Evolutionary conservation across 2,888 invertebrate genomes (phyloP), one percentile per base, ranked within the genome.

Genomic region (Stenoptilia bipunctidactyla): DNA sequence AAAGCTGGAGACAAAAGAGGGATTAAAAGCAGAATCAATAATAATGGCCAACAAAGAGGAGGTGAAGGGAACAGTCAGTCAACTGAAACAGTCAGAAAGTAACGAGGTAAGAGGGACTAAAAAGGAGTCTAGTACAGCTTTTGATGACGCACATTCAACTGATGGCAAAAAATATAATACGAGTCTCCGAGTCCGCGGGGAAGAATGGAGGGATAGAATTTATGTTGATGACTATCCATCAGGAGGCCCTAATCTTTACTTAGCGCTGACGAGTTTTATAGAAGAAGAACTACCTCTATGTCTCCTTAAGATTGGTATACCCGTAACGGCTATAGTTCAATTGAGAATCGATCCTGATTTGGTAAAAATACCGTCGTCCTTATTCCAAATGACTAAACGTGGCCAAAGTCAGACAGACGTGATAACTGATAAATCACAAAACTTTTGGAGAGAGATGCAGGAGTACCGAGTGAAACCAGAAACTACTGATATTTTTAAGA

Each of bases 121-220:
- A 20, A 5, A 3, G 8, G 3, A 3, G 8, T 51, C 49, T 1
- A 73, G 71, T 46, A 58, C 55, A 10, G 71, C 66, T 42, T 65
- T 64, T 41, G 52, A 46, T 3, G 61, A 58, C 27, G 27, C 25
- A 9, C 57, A 58, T n/a, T 39, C 40, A 2, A 37, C 35, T 12
- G 15, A 43, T 40, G 71, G 62, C 1, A 82, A 79, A 44, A 85
- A 85, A 50, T 73, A 73, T 46, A 83, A 77, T 47, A 86, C 86
- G 2, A 58, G 55, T 15, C 66, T 86, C 9, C 68, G 85, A 49
- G 69, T 74, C 1, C 67, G 85, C 34, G 85, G 84, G 9, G 86
- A 87, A 55, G 86, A 86, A 54, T 86, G 85, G 86, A 70, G 80
- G 50, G 85, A 86, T 49, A 77, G 73, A 53, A 65, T 75, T 1